These are phyloP conservation scores for Apis dorsata DNA, from an alignment of 1,140 invertebrate genomes.

Conservation along the genomic window DNA sequence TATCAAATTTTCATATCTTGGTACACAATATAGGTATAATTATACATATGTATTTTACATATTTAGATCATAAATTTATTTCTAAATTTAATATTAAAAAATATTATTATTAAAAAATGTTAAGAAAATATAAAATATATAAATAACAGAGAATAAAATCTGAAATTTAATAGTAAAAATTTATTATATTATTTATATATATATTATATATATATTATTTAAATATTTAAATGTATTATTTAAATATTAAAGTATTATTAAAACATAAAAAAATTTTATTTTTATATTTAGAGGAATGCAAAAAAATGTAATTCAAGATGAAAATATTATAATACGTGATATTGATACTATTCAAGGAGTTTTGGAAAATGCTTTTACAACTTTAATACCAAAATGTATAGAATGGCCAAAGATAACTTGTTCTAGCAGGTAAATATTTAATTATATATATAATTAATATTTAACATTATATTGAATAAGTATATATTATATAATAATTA, in stretches of 20 bases:
- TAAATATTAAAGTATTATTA: neutral
- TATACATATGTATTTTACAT: neutral
- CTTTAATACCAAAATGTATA: conserved; percentile 73
- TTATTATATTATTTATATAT: too few relatives aligned
- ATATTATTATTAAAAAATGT: neutral
- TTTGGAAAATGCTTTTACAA: conserved; percentile 82
- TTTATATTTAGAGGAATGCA: conserved; percentile 50
- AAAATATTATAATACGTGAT: conserved; percentile 74
- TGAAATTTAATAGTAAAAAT: too few relatives aligned
- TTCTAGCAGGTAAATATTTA: conserved; percentile 83
- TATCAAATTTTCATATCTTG: conserved; percentile 72
- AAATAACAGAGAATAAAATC: too few relatives aligned
- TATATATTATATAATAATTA: conserved; percentile 14
- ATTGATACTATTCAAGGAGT: conserved; percentile 83
- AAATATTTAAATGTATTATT: neutral
- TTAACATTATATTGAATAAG: conserved; percentile 27
- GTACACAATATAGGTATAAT: conserved; percentile 72
- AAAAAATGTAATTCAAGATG: conserved; percentile 73
- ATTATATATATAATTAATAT: neutral
- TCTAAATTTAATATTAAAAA: neutral
- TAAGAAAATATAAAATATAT: neutral
- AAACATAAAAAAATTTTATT: neutral
- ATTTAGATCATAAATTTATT: neutral
- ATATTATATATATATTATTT: too few relatives aligned
- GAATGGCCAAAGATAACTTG: conserved; percentile 80